Percentiles rank a stretch among this genome's conserved stretches.
These are phyloP conservation scores for Serinus canaria DNA, from an alignment of 2,113 vertebrate species.

Conservation along the genomic window DNA sequence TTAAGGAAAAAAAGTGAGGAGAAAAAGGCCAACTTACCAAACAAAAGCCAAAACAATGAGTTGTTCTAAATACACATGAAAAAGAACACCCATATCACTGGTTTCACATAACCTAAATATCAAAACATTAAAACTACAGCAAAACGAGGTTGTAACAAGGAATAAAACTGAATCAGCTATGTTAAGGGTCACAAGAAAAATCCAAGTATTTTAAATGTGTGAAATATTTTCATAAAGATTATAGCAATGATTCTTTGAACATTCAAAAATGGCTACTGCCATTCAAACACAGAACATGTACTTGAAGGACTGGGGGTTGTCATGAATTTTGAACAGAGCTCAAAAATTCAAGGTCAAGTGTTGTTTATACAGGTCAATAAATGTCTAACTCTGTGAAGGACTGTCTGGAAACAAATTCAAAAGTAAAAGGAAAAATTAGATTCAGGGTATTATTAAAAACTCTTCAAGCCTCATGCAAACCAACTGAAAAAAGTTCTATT, in stretches of 20 bases:
- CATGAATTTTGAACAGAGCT: neutral
- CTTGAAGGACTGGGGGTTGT: neutral
- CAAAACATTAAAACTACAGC: neutral
- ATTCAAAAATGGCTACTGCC: neutral
- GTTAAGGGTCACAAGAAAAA: neutral
- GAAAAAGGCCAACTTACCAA: neutral
- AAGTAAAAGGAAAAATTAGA: neutral
- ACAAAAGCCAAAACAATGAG: neutral
- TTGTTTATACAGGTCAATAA: neutral
- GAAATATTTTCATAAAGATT: neutral
- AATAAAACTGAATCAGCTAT: neutral
- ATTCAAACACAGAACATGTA: accelerated
- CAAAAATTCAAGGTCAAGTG: neutral
- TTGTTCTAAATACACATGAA: neutral
- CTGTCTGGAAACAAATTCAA: neutral
- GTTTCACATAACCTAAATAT: neutral
- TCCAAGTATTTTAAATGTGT: neutral
- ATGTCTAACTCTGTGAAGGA: neutral
- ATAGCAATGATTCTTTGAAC: neutral
- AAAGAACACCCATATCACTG: neutral
- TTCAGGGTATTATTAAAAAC: neutral
- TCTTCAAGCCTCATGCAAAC: neutral
- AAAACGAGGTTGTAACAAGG: neutral
- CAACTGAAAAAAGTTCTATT: neutral
- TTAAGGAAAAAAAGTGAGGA: neutral